These are phyloP conservation scores for Eledona agricola DNA, from an alignment of 2,888 invertebrate genomes.

Conservation along the genomic window DNA sequence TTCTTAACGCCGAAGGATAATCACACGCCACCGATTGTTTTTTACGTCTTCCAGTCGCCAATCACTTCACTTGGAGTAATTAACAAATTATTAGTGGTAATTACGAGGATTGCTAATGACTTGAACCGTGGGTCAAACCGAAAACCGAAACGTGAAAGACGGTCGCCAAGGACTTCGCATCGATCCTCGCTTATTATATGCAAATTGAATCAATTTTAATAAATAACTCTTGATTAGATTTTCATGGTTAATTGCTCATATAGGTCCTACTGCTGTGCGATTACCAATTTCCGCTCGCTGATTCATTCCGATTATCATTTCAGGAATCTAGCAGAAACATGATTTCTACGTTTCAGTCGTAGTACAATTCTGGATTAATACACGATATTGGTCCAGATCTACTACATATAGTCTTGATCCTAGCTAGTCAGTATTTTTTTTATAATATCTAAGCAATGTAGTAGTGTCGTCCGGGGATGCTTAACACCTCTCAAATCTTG, in stretches of 20 bases:
- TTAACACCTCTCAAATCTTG: slow-evolving; percentile 15
- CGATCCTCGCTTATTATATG: too few relatives aligned
- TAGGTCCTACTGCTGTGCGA: slow-evolving; percentile 7
- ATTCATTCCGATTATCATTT: slow-evolving; percentile 17
- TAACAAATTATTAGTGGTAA: too few relatives aligned
- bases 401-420: too few relatives aligned
- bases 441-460: slow-evolving; percentile 3
- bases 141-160: too few relatives aligned
- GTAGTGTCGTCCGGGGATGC: slow-evolving; percentile 20
- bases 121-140: too few relatives aligned
- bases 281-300: slow-evolving; percentile 14
- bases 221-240: slow-evolving; percentile 9
- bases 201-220: slow-evolving; percentile 14
- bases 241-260: slow-evolving; percentile 16
- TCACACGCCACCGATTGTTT: too few relatives aligned
- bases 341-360: slow-evolving; percentile 12
- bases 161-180: too few relatives aligned
- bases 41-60: too few relatives aligned
- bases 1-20: slow-evolving; percentile 29
- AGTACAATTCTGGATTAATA: too few relatives aligned
- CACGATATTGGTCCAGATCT: too few relatives aligned
- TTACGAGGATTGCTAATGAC: slow-evolving; percentile 11
- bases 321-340: slow-evolving; percentile 12
- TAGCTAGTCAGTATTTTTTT: too few relatives aligned
- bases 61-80: too few relatives aligned